Conservation (phyloP, 2,113 vertebrate species). For the Tychaedon coryphoeus region DNA sequence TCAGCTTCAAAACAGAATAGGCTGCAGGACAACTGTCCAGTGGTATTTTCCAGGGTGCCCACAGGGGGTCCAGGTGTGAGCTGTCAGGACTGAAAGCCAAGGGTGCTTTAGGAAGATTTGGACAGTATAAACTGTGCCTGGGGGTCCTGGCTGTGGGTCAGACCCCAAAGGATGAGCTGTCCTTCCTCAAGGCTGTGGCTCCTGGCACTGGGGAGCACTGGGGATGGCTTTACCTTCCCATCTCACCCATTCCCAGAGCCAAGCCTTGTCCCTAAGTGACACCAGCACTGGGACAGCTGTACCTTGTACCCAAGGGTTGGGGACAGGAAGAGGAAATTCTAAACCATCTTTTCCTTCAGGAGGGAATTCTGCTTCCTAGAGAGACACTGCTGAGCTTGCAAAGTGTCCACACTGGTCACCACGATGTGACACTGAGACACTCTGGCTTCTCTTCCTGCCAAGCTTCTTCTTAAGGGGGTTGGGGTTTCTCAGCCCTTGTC, state of each 20-base stretch:
- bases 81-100: not conserved
- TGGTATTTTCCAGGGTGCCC: not conserved
- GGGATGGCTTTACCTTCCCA: not conserved
- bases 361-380: not conserved
- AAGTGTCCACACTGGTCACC: not conserved
- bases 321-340: not conserved
- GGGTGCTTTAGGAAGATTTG: not conserved
- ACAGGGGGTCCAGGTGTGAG: not conserved
- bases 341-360: not conserved
- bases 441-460: not conserved
- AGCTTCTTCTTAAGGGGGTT: not conserved
- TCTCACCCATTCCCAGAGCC: not conserved
- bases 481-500: not conserved
- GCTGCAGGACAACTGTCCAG: not conserved
- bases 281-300: not conserved
- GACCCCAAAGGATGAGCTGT: not conserved
- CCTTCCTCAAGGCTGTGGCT: not conserved
- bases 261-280: not conserved
- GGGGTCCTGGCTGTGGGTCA: not conserved
- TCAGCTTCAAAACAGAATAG: no score
- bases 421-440: not conserved
- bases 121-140: not conserved
- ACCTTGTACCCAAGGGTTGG: fast-evolving
- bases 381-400: not conserved
- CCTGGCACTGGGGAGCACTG: not conserved